Evolutionary conservation across 2,797 vertebrate genomes (phyloP).

Genomic region (Chiloscyllium punctatum): DNA sequence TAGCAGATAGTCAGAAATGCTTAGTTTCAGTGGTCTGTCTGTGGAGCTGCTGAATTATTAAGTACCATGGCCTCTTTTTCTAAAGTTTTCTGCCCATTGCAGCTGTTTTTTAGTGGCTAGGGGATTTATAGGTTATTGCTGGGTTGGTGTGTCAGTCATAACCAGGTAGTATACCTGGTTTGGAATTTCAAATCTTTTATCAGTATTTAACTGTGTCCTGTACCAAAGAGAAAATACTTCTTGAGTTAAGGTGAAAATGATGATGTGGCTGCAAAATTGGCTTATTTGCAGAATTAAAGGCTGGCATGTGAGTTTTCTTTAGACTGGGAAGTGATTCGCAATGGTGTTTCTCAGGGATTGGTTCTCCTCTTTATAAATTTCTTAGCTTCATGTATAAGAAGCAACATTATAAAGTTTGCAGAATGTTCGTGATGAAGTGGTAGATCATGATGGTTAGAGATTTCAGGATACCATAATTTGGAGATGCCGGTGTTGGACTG

Average conservation of each 20-base stretch:
- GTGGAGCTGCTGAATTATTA: neutral
- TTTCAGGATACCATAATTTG: neutral
- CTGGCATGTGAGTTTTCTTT: neutral
- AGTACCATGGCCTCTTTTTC: neutral
- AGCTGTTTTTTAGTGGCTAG: neutral
- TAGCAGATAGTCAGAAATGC: neutral
- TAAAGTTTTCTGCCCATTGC: neutral
- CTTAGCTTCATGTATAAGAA: neutral
- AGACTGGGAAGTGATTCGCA: neutral
- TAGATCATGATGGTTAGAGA: neutral
- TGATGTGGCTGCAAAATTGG: neutral
- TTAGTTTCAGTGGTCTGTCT: neutral
- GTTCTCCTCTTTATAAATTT: neutral
- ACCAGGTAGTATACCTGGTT: neutral
- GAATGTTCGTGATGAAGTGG: neutral
- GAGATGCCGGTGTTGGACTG: too few species aligned
- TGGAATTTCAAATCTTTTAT: neutral
- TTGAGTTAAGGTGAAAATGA: neutral
- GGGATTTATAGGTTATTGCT: neutral
- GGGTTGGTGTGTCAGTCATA: neutral
- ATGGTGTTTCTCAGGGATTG: neutral
- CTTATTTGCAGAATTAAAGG: neutral
- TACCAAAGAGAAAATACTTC: neutral
- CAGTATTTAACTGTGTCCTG: neutral
- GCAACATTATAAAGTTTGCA: neutral